These are phyloP conservation scores for Carcinoscorpius rotundicauda DNA, from an alignment of 1,140 invertebrate species.

Conservation along the genomic window DNA sequence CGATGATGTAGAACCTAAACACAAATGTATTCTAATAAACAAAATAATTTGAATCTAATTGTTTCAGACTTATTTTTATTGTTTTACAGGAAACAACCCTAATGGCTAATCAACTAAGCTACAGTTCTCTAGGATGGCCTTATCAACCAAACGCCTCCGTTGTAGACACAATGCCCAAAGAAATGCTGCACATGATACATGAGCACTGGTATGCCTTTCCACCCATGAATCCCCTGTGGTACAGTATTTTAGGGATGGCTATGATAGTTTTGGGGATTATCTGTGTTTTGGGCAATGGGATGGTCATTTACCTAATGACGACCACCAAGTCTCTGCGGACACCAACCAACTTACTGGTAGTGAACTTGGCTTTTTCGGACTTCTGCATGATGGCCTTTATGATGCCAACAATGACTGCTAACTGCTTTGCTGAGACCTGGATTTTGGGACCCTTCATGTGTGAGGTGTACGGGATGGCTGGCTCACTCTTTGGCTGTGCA, in stretches of 20 bases:
- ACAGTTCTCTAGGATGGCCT: constrained; percentile 3
- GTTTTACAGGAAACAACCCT: too few species aligned
- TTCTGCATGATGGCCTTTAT: constrained; percentile 74
- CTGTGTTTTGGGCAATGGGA: constrained; percentile 58
- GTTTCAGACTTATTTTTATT: too few species aligned
- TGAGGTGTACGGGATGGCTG: constrained; percentile 61
- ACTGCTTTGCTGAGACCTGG: constrained; percentile 77
- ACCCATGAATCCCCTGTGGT: constrained; percentile 62
- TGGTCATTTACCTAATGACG: constrained; percentile 74
- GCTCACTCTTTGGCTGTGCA: constrained; percentile 61
- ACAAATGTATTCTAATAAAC: too few species aligned
- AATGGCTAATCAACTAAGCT: background rate
- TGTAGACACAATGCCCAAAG: constrained; percentile 52
- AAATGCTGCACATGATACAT: constrained; percentile 59
- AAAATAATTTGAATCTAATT: too few species aligned
- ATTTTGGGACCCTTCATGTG: constrained; percentile 65
- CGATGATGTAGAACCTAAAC: too few species aligned
- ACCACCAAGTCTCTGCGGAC: constrained; percentile 59
- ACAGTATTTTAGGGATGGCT: constrained; percentile 57
- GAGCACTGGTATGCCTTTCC: constrained; percentile 61
- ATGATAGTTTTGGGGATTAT: constrained; percentile 56
- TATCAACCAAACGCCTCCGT: constrained; percentile 46
- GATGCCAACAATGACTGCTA: constrained; percentile 59
- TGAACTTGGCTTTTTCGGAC: constrained; percentile 75
- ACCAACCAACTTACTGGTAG: constrained; percentile 67